These are phyloP conservation scores for Strigamia maritima DNA, from an alignment of 2,888 invertebrate genomes.

Conservation along the genomic window DNA sequence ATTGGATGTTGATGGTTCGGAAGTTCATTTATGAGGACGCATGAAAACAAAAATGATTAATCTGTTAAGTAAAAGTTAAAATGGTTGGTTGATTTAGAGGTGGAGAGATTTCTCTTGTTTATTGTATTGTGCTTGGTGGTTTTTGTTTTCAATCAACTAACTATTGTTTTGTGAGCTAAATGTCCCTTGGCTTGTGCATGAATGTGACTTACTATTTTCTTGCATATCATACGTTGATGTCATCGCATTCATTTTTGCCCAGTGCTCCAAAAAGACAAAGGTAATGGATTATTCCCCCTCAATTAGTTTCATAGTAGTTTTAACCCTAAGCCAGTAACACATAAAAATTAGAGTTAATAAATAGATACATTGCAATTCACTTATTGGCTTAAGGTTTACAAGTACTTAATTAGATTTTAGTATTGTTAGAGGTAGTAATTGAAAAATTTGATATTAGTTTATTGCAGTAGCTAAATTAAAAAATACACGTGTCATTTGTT, in stretches of 20 bases:
- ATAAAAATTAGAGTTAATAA: not conserved
- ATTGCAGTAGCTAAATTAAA: not conserved
- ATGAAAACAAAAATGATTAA: slow-evolving; percentile 20
- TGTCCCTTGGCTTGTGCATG: slow-evolving; percentile 34
- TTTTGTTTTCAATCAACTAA: slow-evolving; percentile 12
- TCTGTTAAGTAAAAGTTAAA: not conserved
- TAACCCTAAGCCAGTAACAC: not conserved
- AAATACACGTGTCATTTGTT: too few relatives aligned
- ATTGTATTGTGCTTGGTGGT: not conserved
- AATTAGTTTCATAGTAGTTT: not conserved
- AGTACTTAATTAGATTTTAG: not conserved
- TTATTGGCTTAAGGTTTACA: not conserved
- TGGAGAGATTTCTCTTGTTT: not conserved
- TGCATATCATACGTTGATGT: slow-evolving; percentile 39
- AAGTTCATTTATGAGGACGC: not conserved
- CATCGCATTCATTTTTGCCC: slow-evolving; percentile 38
- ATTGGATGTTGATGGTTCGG: slow-evolving; percentile 7
- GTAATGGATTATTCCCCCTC: slow-evolving; percentile 22
- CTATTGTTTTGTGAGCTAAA: not conserved
- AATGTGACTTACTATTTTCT: slow-evolving; percentile 37
- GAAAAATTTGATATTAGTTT: not conserved
- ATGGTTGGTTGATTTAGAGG: not conserved
- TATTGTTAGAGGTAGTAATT: not conserved
- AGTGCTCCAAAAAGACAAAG: slow-evolving; percentile 39
- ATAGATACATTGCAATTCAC: not conserved